Evolutionary conservation across 1,140 invertebrate genomes (phyloP), one percentile per base, ranked within the genome.

Genomic region (Drosophila setifemur): DNA sequence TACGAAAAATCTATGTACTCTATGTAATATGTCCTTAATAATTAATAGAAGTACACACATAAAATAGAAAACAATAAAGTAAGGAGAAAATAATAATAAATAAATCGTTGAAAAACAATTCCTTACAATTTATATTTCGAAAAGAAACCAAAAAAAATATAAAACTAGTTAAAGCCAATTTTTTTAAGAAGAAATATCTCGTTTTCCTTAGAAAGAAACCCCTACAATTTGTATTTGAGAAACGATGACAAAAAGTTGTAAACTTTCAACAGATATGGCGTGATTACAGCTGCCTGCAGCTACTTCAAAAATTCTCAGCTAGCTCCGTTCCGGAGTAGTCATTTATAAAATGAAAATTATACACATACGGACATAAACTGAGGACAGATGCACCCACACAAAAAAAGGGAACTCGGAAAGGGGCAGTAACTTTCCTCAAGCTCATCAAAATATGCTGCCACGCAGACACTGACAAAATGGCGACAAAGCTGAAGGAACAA

Each of bases 241-340:
- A 64, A 26, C 12, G 14, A 16, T 52, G 50, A 47, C 26, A 50
- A 49, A 52, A 47, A 52, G 60, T 79, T 86, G 54, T 63, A 85
- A 86, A 85, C 81, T 79, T 86, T 85, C 79, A 86, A 78, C 79
- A 86, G 81, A 85, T 86, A 85, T 85, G 74, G 79, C 49, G 79
- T 85, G 79, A 85, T 86, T 85, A 85, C 79, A 85, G 79, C 75
- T 78, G 74, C 79, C 79, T 53, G 45, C 37, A 52, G 76, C 76
- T 18, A 12, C 11, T 21, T n/a, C 35, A 14, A 28, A 26, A 61
- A 39, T 25, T 49, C 54, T 54, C 53, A 29, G 42, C 33, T 50
- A 33, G 42, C 21, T 11, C 21, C 47, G 29, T 29, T 53, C 50
- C 29, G 68, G 68, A 82, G 82, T 64, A 83, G 78, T 69, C 79